A percentile compares a stretch with the other conserved stretches of the same genome.
Conservation (phyloP, 2,113 vertebrate genomes). For the Amphiprion ocellaris region DNA sequence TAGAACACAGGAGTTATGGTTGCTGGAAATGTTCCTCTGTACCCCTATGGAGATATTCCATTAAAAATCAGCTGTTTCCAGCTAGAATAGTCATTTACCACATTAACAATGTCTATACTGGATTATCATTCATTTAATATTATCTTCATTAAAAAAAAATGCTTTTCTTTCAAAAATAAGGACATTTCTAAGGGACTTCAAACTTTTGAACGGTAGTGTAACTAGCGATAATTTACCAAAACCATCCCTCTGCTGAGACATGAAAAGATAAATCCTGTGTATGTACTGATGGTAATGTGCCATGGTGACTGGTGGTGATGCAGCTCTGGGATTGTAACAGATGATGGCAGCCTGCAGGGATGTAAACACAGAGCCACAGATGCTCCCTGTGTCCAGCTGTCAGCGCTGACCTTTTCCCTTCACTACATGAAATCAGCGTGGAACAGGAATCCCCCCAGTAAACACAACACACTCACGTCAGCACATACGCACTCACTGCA, state of each 20-base stretch:
- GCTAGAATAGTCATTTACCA: too few species aligned
- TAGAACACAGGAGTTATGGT: too few species aligned
- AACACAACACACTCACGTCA: conserved; percentile 29
- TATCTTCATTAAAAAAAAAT: too few species aligned
- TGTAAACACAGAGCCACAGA: conserved; percentile 59
- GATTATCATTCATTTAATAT: too few species aligned
- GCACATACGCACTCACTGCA: conserved; percentile 10
- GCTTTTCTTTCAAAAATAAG: too few species aligned
- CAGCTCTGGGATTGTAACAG: conserved; percentile 12
- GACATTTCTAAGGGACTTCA: too few species aligned
- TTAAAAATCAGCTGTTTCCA: too few species aligned
- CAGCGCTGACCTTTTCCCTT: conserved; percentile 73
- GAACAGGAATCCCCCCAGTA: conserved; percentile 36
- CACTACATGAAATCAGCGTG: conserved; percentile 7
- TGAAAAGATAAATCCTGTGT: background rate
- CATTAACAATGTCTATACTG: too few species aligned
- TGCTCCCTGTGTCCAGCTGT: conserved; percentile 60
- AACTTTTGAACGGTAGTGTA: too few species aligned
- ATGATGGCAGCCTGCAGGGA: conserved; percentile 37
- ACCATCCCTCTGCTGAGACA: background rate
- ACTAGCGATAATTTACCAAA: too few species aligned
- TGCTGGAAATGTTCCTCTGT: too few species aligned
- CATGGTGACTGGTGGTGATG: conserved; percentile 3
- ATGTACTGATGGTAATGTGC: background rate
- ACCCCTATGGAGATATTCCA: too few species aligned